Evolutionary conservation across 2,888 invertebrate species (phyloP).

Genomic region (Vannuccia rotundouncinata): DNA sequence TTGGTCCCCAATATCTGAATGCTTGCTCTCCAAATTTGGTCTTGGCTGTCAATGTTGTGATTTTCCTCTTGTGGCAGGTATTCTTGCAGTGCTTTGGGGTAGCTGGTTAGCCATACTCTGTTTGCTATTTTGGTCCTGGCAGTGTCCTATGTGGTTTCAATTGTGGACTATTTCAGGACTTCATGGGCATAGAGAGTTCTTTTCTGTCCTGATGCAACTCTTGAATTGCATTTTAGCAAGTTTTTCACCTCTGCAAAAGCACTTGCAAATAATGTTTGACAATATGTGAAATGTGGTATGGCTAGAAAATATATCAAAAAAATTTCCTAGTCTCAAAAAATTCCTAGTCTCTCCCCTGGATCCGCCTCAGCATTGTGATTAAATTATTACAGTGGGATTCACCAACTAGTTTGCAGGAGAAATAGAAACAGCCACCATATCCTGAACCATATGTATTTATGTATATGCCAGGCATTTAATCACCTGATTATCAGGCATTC

Average conservation of each 20-base stretch:
- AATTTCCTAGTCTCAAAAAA: not conserved
- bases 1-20: constrained; percentile 23
- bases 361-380: too few species aligned
- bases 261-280: constrained; percentile 2
- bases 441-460: too few species aligned
- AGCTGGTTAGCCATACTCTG: constrained; percentile 4
- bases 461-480: too few species aligned
- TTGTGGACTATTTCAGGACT: constrained; percentile 14
- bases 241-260: constrained; percentile 7
- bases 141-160: not conserved
- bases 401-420: too few species aligned
- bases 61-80: constrained; percentile 17
- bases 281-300: constrained; percentile 6
- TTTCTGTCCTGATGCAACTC: constrained; percentile 13
- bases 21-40: constrained; percentile 24
- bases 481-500: too few species aligned
- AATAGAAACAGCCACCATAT: too few species aligned
- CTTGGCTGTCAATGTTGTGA: constrained; percentile 10
- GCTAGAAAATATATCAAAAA: not conserved
- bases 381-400: too few species aligned
- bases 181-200: not conserved
- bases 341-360: too few species aligned
- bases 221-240: constrained; percentile 5
- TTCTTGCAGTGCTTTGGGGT: constrained; percentile 24
- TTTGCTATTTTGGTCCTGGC: constrained; percentile 17